Percentiles rank a stretch among this genome's conserved stretches.
Conservation (phyloP, 2,113 vertebrate species). For the Azemiops feae region DNA sequence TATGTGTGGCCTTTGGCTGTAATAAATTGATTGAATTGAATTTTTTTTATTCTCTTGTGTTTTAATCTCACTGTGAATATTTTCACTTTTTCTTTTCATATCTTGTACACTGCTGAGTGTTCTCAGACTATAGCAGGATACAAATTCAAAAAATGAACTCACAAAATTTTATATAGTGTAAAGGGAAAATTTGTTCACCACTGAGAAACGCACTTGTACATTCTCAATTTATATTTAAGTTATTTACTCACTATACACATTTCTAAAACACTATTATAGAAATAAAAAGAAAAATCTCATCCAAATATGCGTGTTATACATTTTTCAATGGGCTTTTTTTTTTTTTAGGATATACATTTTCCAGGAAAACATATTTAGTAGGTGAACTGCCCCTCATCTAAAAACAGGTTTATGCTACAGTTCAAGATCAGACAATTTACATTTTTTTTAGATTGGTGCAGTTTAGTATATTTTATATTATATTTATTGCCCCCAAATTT, state of each 20-base stretch:
- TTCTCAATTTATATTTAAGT: neutral
- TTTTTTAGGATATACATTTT: neutral
- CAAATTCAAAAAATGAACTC: neutral
- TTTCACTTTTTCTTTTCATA: neutral
- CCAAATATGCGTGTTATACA: neutral
- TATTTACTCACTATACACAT: neutral
- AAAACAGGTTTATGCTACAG: neutral
- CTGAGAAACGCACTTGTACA: neutral
- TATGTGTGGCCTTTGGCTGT: too few relatives aligned
- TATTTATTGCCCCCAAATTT: neutral
- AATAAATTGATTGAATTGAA: too few relatives aligned
- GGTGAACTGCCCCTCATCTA: neutral
- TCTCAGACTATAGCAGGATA: neutral
- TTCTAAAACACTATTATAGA: neutral
- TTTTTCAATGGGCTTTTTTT: slow-evolving; percentile 4
- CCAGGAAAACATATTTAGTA: neutral
- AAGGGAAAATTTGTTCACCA: slow-evolving; percentile 17
- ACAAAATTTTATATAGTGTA: neutral
- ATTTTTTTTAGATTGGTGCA: neutral
- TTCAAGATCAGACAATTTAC: neutral
- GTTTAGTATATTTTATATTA: neutral
- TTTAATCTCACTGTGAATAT: neutral
- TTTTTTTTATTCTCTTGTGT: neutral
- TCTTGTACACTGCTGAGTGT: neutral
- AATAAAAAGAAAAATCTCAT: neutral